Evolutionary conservation across 2,888 invertebrate species (phyloP), one percentile per base, ranked within the genome.

Genomic region (Eupithecia abbreviata): DNA sequence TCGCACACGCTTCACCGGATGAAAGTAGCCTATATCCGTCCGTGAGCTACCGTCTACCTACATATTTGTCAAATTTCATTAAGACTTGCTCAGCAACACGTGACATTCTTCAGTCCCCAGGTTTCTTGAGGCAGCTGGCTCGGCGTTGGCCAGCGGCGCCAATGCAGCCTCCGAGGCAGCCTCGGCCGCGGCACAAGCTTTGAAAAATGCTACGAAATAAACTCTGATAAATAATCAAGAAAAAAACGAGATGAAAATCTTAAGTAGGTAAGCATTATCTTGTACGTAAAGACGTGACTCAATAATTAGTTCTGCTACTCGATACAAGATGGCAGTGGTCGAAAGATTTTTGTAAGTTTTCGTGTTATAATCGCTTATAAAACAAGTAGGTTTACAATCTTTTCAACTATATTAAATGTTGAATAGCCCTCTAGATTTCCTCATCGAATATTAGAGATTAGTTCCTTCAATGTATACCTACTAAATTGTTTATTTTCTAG

Each of bases 121-220:
- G 66, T 42, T 66, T 3, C 13, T 66, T 15, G 66, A 66, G 15
- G 66, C 66, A 42, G 66, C 42, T 42, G 7, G 42, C 13, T 18
- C 66, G 42, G 66, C 66, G 42, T 5, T 66, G 13, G 5, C 42
- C 4, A 1, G 6, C 42, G 66, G 66, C 6, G 66, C 66, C 6
- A 15, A 4, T 15, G 66, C 66, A 7, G 66, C 66, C 66, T 13
- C 42, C 42, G 15, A 66, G 4, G 66, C 66, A 2, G 62, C 62
- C 10, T 3, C 18, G 2, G 15, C 66, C 42, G 66, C 66, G 15
- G 66, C 42, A 3, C 0, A 13, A 1, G 42, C 66, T 42, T 42
- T 66, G 2, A 66, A 66, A 15, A 66, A 66, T 42, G 66, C 66
- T 42, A 42, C 66, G 10, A 42, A 66, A 66, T 66, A 66, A 66